Conservation (phyloP, 2,113 vertebrate genomes). For the Hemiscyllium ocellatum region DNA sequence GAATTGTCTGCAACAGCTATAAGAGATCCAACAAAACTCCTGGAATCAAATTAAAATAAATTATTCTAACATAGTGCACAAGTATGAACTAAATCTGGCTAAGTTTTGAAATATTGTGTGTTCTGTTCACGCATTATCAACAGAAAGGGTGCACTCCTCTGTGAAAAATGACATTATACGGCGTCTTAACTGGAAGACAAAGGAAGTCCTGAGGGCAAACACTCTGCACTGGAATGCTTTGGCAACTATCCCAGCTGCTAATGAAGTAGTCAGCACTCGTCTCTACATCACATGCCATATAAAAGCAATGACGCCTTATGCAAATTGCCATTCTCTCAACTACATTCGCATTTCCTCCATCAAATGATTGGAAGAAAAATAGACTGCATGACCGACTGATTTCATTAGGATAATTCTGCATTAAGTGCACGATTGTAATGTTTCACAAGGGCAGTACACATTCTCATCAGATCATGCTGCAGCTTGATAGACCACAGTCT, state of each 20-base stretch:
- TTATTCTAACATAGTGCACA: conserved; percentile 24
- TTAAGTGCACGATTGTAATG: conserved; percentile 16
- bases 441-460: neutral
- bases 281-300: conserved; percentile 41
- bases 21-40: neutral
- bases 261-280: conserved; percentile 50
- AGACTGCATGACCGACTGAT: conserved; percentile 24
- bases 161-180: conserved; percentile 42
- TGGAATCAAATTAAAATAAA: conserved; percentile 24
- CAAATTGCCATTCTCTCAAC: conserved; percentile 26
- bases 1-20: neutral
- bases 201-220: conserved; percentile 44
- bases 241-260: conserved; percentile 48
- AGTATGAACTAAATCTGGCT: conserved; percentile 29
- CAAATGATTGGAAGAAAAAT: neutral
- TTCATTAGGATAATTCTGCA: conserved; percentile 17
- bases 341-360: conserved; percentile 30
- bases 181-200: conserved; percentile 42
- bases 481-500: neutral
- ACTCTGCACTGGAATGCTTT: conserved; percentile 45
- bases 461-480: conserved; percentile 15
- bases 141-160: conserved; percentile 41
- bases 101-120: conserved; percentile 36
- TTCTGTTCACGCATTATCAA: conserved; percentile 37
- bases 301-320: conserved; percentile 32